Conservation (phyloP, 1,140 invertebrate species). For the Ladona fulva region DNA sequence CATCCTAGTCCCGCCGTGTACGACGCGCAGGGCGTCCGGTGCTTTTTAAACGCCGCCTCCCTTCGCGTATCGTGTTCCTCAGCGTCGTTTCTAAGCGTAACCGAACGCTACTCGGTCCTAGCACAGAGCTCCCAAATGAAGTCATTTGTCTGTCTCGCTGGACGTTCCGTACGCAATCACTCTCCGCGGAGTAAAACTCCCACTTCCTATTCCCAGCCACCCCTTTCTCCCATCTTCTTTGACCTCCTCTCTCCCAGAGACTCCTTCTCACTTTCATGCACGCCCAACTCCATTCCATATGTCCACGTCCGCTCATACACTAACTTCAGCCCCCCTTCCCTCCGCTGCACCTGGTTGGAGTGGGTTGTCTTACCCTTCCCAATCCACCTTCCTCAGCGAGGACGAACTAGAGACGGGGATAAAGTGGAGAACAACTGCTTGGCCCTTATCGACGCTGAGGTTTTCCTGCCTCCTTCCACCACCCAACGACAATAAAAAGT, state of each 20-base stretch:
- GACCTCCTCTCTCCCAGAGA: neutral
- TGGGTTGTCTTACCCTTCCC: neutral
- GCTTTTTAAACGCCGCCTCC: neutral
- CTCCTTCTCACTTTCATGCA: neutral
- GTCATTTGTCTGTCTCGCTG: neutral
- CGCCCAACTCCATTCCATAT: neutral
- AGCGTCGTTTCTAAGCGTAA: neutral
- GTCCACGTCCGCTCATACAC: neutral
- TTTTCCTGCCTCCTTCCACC: neutral
- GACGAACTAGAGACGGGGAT: neutral
- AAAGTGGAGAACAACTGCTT: neutral
- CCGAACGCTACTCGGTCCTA: slow-evolving; percentile 6
- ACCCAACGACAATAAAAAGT: neutral
- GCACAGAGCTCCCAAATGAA: neutral
- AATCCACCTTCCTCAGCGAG: neutral
- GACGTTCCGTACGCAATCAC: neutral
- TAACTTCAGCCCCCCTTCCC: neutral
- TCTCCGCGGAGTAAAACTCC: neutral
- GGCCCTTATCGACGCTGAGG: neutral
- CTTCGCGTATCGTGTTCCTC: neutral
- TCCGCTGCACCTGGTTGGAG: neutral
- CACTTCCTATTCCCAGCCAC: neutral
- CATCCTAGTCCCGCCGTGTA: too few species aligned
- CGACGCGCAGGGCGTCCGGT: too few species aligned
- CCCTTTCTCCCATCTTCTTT: neutral